A percentile compares a stretch with the other conserved stretches of the same genome.
phyloP scores from a whole-genome alignment of 2,113 vertebrate genomes.

The Cryptomyrus ogoouensis region DNA sequence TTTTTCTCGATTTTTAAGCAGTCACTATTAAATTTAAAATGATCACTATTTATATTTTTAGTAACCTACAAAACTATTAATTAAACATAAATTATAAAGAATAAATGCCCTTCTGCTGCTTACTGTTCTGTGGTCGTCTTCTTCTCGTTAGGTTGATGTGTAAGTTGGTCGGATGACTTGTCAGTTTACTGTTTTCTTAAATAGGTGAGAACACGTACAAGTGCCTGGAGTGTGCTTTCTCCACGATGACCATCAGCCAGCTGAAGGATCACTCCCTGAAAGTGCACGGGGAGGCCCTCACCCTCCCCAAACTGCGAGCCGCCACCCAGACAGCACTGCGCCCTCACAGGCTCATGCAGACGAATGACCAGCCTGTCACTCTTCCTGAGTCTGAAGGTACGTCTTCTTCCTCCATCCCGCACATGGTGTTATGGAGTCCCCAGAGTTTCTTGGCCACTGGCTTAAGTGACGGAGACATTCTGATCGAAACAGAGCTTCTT shows the following conservation, averaged over 20 bases:
- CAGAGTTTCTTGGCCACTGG: neutral
- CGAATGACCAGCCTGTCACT: constrained; percentile 57
- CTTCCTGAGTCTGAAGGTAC: constrained; percentile 75
- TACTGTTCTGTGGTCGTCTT: neutral
- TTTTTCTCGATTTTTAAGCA: neutral
- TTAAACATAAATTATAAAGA: neutral
- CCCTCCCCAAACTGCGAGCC: constrained; percentile 79
- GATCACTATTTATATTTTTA: neutral
- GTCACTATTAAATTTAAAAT: neutral
- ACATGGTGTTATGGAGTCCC: neutral
- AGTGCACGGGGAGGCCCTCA: constrained; percentile 87
- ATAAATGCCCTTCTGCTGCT: neutral
- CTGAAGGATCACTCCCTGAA: constrained; percentile 93
- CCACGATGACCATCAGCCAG: constrained; percentile 92
- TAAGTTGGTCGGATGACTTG: neutral
- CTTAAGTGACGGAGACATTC: neutral
- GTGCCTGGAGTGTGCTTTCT: constrained; percentile 90
- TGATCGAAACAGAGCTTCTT: neutral
- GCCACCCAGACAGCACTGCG: constrained; percentile 75
- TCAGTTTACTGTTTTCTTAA: constrained; percentile 24
- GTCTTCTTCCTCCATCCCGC: neutral
- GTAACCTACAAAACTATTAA: neutral
- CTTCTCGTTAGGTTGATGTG: neutral
- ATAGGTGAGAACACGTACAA: constrained; percentile 92
- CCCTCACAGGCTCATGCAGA: constrained; percentile 64